phyloP scores from a whole-genome alignment of 2,113 vertebrate species.

The Apeltes quadracus region DNA sequence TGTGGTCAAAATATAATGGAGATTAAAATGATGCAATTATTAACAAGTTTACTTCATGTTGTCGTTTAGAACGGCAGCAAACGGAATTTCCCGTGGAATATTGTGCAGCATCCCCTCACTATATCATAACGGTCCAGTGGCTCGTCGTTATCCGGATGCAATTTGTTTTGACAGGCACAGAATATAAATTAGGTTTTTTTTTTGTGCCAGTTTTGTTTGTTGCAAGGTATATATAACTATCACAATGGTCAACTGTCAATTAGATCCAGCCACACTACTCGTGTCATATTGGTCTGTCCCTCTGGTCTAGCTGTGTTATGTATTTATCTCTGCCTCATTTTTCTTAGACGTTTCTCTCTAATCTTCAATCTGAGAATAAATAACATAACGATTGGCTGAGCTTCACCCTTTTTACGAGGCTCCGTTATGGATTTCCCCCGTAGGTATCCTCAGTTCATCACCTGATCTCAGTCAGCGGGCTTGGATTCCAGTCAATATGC shows the following conservation, averaged over 20 bases:
- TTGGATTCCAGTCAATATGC: slow-evolving; percentile 62
- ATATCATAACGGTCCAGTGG: slow-evolving; percentile 11
- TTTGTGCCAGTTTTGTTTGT: no score
- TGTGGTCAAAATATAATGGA: slow-evolving; percentile 38
- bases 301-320: neutral
- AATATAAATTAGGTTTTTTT: no score
- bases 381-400: slow-evolving; percentile 26
- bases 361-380: slow-evolving; percentile 49
- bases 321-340: slow-evolving; percentile 3
- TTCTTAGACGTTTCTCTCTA: slow-evolving; percentile 24
- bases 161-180: slow-evolving; percentile 38
- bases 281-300: slow-evolving; percentile 1
- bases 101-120: slow-evolving; percentile 7
- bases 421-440: slow-evolving; percentile 59
- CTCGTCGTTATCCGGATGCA: slow-evolving; percentile 32
- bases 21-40: slow-evolving; percentile 53
- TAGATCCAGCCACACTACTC: neutral
- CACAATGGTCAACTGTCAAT: no score
- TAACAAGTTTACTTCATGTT: slow-evolving; percentile 13
- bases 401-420: slow-evolving; percentile 53
- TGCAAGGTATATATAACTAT: neutral
- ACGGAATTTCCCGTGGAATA: slow-evolving; percentile 48
- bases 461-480: slow-evolving; percentile 62
- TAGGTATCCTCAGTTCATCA: slow-evolving; percentile 61
- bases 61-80: slow-evolving; percentile 25